Base-by-base conservation (phyloP, 2,113 vertebrate species). In the Nansenia antarctica region DNA sequence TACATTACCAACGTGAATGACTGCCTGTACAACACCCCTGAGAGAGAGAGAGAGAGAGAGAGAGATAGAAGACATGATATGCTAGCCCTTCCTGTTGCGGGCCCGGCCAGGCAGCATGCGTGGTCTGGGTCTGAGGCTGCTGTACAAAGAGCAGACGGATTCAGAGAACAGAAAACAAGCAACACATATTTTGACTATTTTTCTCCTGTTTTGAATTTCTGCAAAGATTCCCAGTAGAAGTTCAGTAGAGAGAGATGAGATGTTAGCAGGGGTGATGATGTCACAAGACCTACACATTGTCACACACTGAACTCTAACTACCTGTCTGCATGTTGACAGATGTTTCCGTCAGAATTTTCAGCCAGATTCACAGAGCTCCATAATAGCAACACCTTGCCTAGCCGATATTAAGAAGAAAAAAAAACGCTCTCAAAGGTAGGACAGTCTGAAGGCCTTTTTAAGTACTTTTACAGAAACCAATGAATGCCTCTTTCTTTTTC, bases 321-420 rank as follows among this genome's bases (percentile, higher is more conserved):
- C 87, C 87, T 92, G 90, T 93, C 90, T 93, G 91, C 91, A 92
- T 92, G 90, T 92, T 86, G 91, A 93, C 92, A 93, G 92, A 92
- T 92, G 92, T 88, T 89, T 90, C 82, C 92, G 90, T 92, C 91
- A 92, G 90, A 87, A 84, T 89, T 87, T 90, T 90, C 91, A 90
- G 85, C 88, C 89, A 82, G 88, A 91, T 86, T 90, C 90, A 87
- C 82, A 90, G 89, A 86, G 74, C 90, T 87, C 90, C 91, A 71
- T 92, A 91, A 87, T 92, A 91, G 81, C 88, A 89, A 85, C 86
- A 80, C 92, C 91, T 85, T 93, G 92, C 91, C 85, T 92, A 92
- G 84, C 88, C 31, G 91, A 90, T 84, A 90, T 92, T 92, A 85
- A 92, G 92, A 92, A 92, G 92, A 93, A 90, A 90, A 92, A 92